Base-by-base conservation (phyloP, 2,888 invertebrate species). In the Ephialtes manifestator region DNA sequence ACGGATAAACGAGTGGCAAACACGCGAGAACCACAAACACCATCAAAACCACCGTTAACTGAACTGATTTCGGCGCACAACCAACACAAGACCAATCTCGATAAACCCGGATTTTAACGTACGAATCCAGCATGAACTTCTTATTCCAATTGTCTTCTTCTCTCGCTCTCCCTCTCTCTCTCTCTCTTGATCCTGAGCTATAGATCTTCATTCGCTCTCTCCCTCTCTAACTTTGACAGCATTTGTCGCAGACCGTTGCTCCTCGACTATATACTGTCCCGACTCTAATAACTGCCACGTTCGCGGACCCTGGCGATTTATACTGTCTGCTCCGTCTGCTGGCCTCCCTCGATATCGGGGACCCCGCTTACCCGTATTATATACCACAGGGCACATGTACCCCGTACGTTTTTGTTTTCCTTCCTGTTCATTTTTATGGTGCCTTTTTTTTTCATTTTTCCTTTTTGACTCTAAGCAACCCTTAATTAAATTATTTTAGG, bases 241-340 rank as follows among this genome's bases (percentile, higher is more conserved):
- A 53, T 20, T 51, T 13, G 46, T 46, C 53, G 51, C 84, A 68
- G 72, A n/a, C 28, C 39, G 31, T 48, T 46, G 24, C 81, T 82
- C 48, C 83, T 75, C 85, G 53, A 68, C 82, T 83, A 48, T 71
- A 58, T 55, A 58, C 80, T 43, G 84, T 71, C 70, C 51, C 84
- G 80, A 48, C 79, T 83, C 83, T 85, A 85, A 87, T 85, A 81
- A 87, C 81, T 75, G 78, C 60, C 81, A 81, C 63, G 83, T 81
- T 63, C 77, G 60, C 85, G 71, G 65, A 82, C 71, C 67, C 81
- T 74, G 70, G 78, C 83, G 85, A 86, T 86, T 86, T 87, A 85
- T 87, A 87, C 78, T 63, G 71, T 71, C 83, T 79, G 70, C 75
- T 75, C 86, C 86, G 39, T 58, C 35, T 53, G 68, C 72, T 80